Base-by-base conservation (phyloP, 2,113 vertebrate genomes). In the Felis chaus region DNA sequence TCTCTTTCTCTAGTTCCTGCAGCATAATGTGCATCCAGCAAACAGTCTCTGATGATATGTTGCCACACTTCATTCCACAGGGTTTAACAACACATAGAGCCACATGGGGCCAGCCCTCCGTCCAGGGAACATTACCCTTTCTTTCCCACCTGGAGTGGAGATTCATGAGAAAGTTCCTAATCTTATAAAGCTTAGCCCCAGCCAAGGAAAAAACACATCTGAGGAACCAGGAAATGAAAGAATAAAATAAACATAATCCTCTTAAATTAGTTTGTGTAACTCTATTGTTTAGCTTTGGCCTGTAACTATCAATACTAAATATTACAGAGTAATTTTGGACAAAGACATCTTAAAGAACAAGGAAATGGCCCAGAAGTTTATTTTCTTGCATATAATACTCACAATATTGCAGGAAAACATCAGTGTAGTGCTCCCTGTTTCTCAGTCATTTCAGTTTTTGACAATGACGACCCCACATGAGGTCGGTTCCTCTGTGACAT, bases 151-250 rank as follows among this genome's bases (percentile, higher is more conserved):
- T 89, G 73, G 76, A 88, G 94, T 85, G 94, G 93, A 95, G 97
- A 93, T 6, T 48, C 97, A 31, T 97, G 97, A 84, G 97, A 97
- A 98, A 55, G 12, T 89, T 74, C 88, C 29, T 94, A 97, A 98
- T 96, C 91, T 53, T 71, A 31, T 82, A 86, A 84, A 90, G 87
- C 89, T 96, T 97, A 98, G 29, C 96, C 95, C 65, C 39, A 50
- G 53, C 96, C 83, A 96, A 97, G 95, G 82, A 76, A 11, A 76
- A 89, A 85, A 50, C 50, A 36, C 55, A 39, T 90, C 73, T 66
- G 84, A 95, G 91, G 88, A 94, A 95, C 76, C 19, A 87, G 88
- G 91, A 95, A 87, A 55, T 33, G 27, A 69, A 68, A 13, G 53
- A 41, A 33, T 50, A 39, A n/a, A 50, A 36, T 29, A 61, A 73